These are phyloP conservation scores for Brachionus rubens DNA, from an alignment of 1,140 invertebrate genomes.

Conservation along the genomic window DNA sequence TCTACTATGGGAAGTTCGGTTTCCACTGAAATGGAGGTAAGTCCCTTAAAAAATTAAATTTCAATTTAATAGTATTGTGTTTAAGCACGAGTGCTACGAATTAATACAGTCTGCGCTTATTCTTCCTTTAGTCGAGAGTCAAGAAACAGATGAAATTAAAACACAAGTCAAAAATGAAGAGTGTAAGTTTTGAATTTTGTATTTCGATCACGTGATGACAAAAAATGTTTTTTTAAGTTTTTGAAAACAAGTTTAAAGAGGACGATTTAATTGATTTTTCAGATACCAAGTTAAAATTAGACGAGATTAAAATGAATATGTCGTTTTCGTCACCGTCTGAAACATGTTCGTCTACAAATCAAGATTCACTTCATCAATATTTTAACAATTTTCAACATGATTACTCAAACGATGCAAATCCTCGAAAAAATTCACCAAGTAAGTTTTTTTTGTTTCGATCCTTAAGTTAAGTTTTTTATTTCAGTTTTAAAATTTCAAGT, in stretches of 20 bases:
- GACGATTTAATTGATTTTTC: neutral
- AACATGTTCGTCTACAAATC: neutral
- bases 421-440: constrained; percentile 42
- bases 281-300: neutral
- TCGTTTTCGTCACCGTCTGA: constrained; percentile 9
- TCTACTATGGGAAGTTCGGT: neutral
- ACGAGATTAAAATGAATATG: neutral
- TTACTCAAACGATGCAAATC: neutral
- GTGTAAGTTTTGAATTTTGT: too few relatives aligned
- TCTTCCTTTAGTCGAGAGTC: neutral
- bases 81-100: neutral
- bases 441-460: neutral
- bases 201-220: too few relatives aligned
- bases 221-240: too few relatives aligned
- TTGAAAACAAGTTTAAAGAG: neutral
- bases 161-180: too few relatives aligned
- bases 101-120: neutral
- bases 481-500: neutral
- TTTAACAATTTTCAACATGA: constrained; percentile 11
- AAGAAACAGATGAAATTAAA: constrained; percentile 27
- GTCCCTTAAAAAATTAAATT: neutral
- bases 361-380: neutral
- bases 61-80: neutral
- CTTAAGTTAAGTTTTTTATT: neutral
- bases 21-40: constrained; percentile 5